Conservation (phyloP, 2,888 invertebrate species). For the Thereva nobilitata region DNA sequence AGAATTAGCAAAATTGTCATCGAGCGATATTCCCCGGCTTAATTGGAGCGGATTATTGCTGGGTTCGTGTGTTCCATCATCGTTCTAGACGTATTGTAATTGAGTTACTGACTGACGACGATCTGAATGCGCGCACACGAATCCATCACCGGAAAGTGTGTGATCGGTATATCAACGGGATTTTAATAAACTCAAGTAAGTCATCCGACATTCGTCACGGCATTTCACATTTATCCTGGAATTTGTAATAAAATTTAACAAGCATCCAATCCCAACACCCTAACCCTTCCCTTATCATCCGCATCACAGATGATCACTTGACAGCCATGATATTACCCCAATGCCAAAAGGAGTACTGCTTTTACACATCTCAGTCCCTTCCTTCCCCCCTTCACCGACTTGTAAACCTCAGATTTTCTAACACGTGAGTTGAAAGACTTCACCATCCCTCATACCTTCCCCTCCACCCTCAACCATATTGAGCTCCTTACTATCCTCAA, state of each 20-base stretch:
- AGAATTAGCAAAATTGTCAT: conserved; percentile 30
- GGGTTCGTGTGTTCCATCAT: too few species aligned
- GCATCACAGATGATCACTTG: conserved; percentile 21
- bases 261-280: background rate
- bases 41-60: too few species aligned
- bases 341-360: conserved; percentile 3
- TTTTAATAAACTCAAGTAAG: background rate
- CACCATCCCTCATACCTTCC: conserved; percentile 18
- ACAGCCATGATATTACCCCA: conserved; percentile 11
- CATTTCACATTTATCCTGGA: conserved; percentile 14
- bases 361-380: background rate
- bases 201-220: conserved; percentile 19
- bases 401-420: conserved; percentile 12
- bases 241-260: conserved; percentile 34
- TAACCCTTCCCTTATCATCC: conserved; percentile 20
- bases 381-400: background rate
- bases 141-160: too few species aligned
- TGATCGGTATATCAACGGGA: too few species aligned
- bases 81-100: too few species aligned
- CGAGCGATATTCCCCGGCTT: conserved; percentile 3
- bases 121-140: too few species aligned
- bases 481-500: too few species aligned
- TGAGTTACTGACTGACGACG: too few species aligned
- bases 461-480: background rate
- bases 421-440: conserved; percentile 2